Percentiles rank a stretch among this genome's conserved stretches.
These are phyloP conservation scores for Varanus salvator DNA, from an alignment of 2,113 vertebrate species.

Conservation along the genomic window DNA sequence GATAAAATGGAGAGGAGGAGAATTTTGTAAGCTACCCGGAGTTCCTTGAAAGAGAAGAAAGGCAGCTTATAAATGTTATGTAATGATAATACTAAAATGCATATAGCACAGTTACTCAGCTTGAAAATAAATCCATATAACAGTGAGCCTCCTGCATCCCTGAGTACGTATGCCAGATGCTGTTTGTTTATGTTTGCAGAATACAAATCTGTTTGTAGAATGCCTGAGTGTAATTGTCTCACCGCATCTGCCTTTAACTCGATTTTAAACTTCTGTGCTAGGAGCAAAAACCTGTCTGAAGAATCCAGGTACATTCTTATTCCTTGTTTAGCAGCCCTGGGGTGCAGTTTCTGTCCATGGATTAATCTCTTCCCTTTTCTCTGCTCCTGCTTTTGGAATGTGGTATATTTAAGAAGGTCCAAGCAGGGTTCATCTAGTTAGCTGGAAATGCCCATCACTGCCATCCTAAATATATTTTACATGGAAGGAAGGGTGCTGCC, in stretches of 20 bases:
- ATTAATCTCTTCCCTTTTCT: neutral
- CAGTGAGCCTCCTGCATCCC: conserved; percentile 51
- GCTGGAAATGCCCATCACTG: neutral
- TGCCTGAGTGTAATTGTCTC: conserved; percentile 53
- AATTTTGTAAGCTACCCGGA: no score
- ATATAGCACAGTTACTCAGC: neutral
- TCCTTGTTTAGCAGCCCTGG: neutral
- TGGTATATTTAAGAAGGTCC: neutral
- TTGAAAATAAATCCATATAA: conserved; percentile 60
- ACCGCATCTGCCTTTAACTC: no score
- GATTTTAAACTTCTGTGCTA: no score
- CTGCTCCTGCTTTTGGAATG: neutral
- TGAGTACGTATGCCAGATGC: conserved; percentile 65
- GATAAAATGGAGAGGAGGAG: no score
- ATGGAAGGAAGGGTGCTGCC: no score
- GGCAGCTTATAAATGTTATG: no score
- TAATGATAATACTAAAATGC: no score
- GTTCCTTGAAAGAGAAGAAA: no score
- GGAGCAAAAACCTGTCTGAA: neutral
- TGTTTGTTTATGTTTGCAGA: conserved; percentile 44
- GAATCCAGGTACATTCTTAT: neutral
- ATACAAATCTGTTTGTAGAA: conserved; percentile 58
- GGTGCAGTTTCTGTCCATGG: neutral
- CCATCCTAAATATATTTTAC: neutral
- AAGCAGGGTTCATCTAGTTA: neutral